Conservation (phyloP, 2,888 invertebrate species). For the Tipula helvola region DNA sequence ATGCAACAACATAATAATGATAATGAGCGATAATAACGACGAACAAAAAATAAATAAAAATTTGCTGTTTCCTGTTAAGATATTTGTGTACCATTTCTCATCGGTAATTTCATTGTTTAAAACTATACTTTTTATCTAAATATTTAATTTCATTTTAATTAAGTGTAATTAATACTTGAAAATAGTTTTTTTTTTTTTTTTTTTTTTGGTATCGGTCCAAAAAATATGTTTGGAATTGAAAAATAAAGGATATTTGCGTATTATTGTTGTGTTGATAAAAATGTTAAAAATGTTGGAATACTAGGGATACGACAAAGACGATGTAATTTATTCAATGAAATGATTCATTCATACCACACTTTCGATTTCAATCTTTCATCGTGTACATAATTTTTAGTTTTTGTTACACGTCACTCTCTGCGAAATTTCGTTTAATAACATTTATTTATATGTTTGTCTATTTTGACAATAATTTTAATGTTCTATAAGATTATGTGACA, state of each 20-base stretch:
- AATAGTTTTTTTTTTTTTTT: background rate
- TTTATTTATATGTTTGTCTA: background rate
- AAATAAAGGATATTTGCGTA: no score
- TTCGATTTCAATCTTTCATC: background rate
- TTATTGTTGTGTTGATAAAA: no score
- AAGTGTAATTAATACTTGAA: background rate
- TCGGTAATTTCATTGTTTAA: background rate
- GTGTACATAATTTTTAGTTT: background rate
- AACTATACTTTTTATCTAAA: background rate
- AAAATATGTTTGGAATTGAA: background rate
- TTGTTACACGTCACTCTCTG: background rate
- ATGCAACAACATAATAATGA: conserved; percentile 4
- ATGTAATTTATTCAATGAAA: background rate
- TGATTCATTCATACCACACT: background rate
- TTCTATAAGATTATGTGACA: background rate
- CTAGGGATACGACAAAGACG: background rate
- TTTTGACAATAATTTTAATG: background rate
- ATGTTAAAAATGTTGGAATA: background rate
- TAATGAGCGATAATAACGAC: background rate
- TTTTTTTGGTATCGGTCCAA: background rate
- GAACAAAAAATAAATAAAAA: background rate
- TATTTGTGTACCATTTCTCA: background rate
- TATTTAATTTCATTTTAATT: conserved; percentile 4
- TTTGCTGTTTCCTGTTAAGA: background rate
- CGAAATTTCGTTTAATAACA: background rate